Base-by-base conservation (phyloP, 64 coral and sea anemone genomes). In the Trachythela sp. region DNA sequence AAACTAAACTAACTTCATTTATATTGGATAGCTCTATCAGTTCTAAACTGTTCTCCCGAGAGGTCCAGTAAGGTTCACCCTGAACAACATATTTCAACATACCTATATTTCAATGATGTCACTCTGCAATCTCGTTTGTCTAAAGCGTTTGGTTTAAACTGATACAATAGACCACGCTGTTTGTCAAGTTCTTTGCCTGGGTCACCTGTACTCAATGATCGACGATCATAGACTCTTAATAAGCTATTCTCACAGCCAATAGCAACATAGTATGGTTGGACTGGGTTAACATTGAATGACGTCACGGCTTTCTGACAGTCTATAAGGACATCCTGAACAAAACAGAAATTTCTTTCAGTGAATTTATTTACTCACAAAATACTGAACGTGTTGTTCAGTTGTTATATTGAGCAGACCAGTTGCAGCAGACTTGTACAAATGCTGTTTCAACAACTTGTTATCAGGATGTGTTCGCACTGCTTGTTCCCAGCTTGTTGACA, bases 21-120 rank as follows among this genome's bases (percentile, higher is more conserved):
- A 22, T 64, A 64, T 27, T 64, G 24, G 56, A 64, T 26, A 7
- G 49, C 20, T 52, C 49, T 52, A 52, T 52, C 49, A 52, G 1
- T 1, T 52, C 49, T 52, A 52, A 52, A 52, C 49, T 52, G 49
- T 52, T 52, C 49, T 52, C 22, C 8, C 49, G 13, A 52, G 1
- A 52, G 49, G 22, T 11, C 49, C 9, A 52, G 49, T 52, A 52
- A 52, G 49, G 1, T 11, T 52, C 49, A 52, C 22, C 49, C 22
- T 20, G 49, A 8, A 52, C 13, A 52, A 52, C 9, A 15, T 2
- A 52, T 15, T 52, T 52, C 20, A 64, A 64, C 1, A 18, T 88
- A 99, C 96, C 96, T 99, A 56, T 93, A 99, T 60, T 89, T 80
- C 0, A 99, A 89, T 30, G 96, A 99, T 6, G 96, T 99, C 0